phyloP scores from a whole-genome alignment of 2,888 invertebrate species.

The Nephrocerus scutellatus region DNA sequence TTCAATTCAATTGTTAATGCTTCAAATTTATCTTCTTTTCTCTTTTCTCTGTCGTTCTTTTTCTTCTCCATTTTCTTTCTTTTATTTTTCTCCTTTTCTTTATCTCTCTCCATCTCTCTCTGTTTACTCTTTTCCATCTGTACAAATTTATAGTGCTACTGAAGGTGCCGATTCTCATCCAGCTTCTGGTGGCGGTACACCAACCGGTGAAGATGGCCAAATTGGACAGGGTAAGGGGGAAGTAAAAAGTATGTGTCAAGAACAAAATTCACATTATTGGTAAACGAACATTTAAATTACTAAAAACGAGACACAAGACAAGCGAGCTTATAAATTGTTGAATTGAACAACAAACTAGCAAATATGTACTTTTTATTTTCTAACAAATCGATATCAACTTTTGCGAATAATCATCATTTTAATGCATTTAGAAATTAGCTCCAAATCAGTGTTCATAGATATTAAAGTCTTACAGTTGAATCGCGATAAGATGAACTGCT shows the following conservation, averaged over 20 bases:
- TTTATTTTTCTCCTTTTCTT: slow-evolving; percentile 1
- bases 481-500: too few species aligned
- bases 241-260: slow-evolving; percentile 39
- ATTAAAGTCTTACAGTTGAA: too few species aligned
- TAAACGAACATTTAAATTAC: slow-evolving; percentile 18
- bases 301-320: slow-evolving; percentile 15
- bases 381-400: too few species aligned
- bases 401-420: too few species aligned
- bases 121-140: neutral
- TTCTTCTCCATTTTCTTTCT: slow-evolving; percentile 12
- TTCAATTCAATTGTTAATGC: too few species aligned
- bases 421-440: too few species aligned
- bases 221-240: slow-evolving; percentile 63
- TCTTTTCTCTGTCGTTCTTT: slow-evolving; percentile 14
- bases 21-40: slow-evolving; percentile 21
- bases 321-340: too few species aligned
- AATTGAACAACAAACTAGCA: too few species aligned
- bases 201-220: slow-evolving; percentile 67
- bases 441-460: too few species aligned
- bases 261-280: slow-evolving; percentile 29
- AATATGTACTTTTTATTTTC: too few species aligned
- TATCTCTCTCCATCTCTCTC: neutral
- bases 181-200: slow-evolving; percentile 67
- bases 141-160: slow-evolving; percentile 61
- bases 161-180: slow-evolving; percentile 87